A percentile compares a stretch with the other conserved stretches of the same genome.
Evolutionary conservation across 2,888 invertebrate species (phyloP).

Genomic region (Bombylius discolor): DNA sequence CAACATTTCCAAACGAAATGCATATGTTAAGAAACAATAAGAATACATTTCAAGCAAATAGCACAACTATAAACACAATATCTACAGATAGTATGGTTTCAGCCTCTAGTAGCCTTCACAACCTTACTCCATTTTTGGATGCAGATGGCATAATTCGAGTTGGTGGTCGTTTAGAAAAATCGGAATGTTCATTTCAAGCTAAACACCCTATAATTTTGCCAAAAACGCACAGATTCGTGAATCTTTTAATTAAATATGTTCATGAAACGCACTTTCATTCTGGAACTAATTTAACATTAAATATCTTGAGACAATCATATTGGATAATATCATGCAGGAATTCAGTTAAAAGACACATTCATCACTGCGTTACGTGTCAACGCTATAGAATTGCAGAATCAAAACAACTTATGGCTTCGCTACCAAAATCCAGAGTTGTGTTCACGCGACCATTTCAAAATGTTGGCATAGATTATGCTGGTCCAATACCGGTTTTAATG

Average conservation of each 20-base stretch:
- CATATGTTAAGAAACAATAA: neutral
- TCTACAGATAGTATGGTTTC: neutral
- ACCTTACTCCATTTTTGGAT: neutral
- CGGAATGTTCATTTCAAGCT: neutral
- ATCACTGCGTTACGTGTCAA: neutral
- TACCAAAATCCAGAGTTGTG: neutral
- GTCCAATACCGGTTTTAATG: neutral
- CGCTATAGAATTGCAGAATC: neutral
- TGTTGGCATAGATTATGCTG: slow-evolving; percentile 11
- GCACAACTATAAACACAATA: too few species aligned
- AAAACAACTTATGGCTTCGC: neutral
- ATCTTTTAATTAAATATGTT: neutral
- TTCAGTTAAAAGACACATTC: neutral
- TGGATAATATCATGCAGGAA: neutral
- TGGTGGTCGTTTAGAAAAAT: neutral
- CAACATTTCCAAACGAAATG: neutral
- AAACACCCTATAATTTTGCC: neutral
- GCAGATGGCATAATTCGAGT: neutral
- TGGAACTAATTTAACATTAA: neutral
- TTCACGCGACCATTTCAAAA: slow-evolving; percentile 6
- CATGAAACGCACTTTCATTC: neutral
- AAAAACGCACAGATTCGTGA: neutral
- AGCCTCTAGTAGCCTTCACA: neutral
- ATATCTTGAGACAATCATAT: neutral
- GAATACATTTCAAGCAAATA: too few species aligned